A percentile compares a stretch with the other conserved stretches of the same genome.
Evolutionary conservation across 64 coral and sea anemone genomes (phyloP).

Genomic region (Actinia equina): DNA sequence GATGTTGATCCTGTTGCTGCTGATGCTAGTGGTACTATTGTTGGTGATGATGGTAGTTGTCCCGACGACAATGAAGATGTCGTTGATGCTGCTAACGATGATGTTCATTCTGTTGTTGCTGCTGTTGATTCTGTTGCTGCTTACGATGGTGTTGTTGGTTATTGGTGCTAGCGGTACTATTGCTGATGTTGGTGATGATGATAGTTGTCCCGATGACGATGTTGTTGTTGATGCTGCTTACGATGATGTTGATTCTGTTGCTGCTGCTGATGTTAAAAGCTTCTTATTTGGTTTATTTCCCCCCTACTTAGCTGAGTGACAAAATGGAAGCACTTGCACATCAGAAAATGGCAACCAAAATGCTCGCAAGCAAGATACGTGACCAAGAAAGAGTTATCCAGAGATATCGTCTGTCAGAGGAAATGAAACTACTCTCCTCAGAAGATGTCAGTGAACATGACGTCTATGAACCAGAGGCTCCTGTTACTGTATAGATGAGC

Average conservation of each 20-base stretch:
- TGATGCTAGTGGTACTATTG: too few relatives aligned
- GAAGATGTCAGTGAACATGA: background rate
- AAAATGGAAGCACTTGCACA: slow-evolving; percentile 85
- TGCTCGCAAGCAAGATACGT: slow-evolving; percentile 79
- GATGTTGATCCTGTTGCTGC: background rate
- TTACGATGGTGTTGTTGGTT: too few relatives aligned
- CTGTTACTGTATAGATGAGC: slow-evolving; percentile 2
- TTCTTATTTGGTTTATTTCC: too few relatives aligned
- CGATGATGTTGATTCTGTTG: too few relatives aligned
- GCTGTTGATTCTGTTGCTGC: too few relatives aligned
- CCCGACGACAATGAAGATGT: background rate
- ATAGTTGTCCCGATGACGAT: too few relatives aligned
- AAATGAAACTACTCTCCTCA: background rate
- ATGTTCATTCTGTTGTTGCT: background rate
- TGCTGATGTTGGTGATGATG: too few relatives aligned
- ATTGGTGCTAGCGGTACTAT: too few relatives aligned
- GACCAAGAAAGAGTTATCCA: slow-evolving; percentile 45
- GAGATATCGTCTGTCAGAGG: slow-evolving; percentile 7
- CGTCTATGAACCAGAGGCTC: slow-evolving; percentile 6
- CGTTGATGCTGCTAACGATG: background rate
- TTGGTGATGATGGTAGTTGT: too few relatives aligned
- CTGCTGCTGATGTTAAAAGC: too few relatives aligned
- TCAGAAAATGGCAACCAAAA: slow-evolving; percentile 86
- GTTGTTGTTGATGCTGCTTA: too few relatives aligned
- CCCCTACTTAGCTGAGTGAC: slow-evolving; percentile 69